Evolutionary conservation across 2,113 vertebrate genomes (phyloP), one percentile per base, ranked within the genome.

Genomic region (Amphiprion percula): DNA sequence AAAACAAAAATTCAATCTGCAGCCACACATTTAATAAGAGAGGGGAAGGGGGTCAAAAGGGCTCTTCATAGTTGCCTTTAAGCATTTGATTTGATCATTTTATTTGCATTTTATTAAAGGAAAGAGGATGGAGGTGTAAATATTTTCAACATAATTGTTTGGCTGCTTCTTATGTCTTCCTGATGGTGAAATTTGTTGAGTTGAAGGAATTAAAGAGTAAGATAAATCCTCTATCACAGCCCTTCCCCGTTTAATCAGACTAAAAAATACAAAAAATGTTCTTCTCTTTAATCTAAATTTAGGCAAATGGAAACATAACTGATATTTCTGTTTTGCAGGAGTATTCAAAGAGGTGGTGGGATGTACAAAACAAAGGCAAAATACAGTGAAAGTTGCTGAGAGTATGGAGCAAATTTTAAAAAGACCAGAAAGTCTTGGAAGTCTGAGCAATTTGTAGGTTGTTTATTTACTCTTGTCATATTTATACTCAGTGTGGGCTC

Each of bases 1-100:
- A 59, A 64, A 68, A 21, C 21, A 21, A 79, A 0, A 44, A 80
- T 70, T 66, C 73, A 88, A 59, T 87, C 69, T 75, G n/a, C 23
- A 49, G 68, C 24, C 24, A 17, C n/a, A 47, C 46, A 33, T 80
- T 80, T 73, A 54, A 83, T n/a, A 26, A 24, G 17, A 5, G 1
- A 24, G 12, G n/a, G 49, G 19, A 8, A 28, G 41, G 41, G 12
- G 41, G 41, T 44, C 41, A 12, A 44, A 15, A 15, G 14, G 4
- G 41, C 12, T 4, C 41, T 15, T 44, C 12, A 44, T 4, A 15
- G 1, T 4, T 15, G 41, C 14, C 41, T 44, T 16, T n/a, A 66
- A 66, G 24, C 10, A 46, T 49, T 3, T 6, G 16, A n/a, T 26
- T 26, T 26, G 26, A 26, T 26, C 26, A 14, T 71, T 77, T 81